These are phyloP conservation scores for Ephialtes manifestator DNA, from an alignment of 2,888 invertebrate genomes.

Conservation along the genomic window DNA sequence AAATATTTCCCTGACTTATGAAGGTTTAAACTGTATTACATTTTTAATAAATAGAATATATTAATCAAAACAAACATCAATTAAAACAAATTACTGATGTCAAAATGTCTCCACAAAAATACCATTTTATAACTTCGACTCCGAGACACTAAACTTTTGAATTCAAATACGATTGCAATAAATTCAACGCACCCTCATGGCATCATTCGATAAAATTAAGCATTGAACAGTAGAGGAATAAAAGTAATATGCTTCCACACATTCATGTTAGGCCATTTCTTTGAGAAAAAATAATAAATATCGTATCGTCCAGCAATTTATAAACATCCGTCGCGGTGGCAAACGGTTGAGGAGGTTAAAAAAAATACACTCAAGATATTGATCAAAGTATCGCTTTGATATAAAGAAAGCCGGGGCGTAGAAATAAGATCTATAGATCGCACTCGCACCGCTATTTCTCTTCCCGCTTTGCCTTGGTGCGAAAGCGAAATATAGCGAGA, in stretches of 20 bases:
- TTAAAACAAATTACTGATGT: background rate
- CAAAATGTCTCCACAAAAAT: background rate
- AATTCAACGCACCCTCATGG: conserved; percentile 13
- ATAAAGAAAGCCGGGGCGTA: conserved; percentile 39
- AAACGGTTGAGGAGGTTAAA: conserved; percentile 44
- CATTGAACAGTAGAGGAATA: background rate
- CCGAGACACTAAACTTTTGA: background rate
- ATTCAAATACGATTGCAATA: conserved; percentile 12
- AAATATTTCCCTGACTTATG: background rate
- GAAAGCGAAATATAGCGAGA: conserved; percentile 61
- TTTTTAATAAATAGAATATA: background rate
- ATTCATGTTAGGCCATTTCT: background rate
- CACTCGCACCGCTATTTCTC: conserved; percentile 45
- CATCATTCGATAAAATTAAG: conserved; percentile 9
- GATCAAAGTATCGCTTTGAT: conserved; percentile 65
- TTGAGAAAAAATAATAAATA: conserved; percentile 58
- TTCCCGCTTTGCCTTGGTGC: conserved; percentile 52
- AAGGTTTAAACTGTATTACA: background rate
- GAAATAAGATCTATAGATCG: conserved; percentile 65
- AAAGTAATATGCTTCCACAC: conserved; percentile 2
- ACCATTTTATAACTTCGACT: background rate
- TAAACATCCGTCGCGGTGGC: conserved; percentile 62
- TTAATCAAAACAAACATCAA: background rate
- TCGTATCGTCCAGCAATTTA: conserved; percentile 54
- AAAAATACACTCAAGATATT: conserved; percentile 63